phyloP scores from a whole-genome alignment of 1,140 invertebrate species.

The Zeugodacus cucurbitae region DNA sequence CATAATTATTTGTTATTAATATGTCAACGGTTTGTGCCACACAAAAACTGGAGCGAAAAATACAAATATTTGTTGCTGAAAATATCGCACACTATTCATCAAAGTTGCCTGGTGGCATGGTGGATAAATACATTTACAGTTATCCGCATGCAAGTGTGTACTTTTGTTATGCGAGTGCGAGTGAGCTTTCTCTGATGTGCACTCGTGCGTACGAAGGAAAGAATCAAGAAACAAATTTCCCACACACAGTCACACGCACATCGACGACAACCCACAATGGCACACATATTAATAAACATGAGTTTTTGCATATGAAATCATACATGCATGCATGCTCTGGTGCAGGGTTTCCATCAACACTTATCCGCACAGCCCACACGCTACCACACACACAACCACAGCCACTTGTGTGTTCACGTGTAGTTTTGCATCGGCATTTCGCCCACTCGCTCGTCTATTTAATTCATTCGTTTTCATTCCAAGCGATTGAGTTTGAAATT shows the following conservation, averaged over 20 bases:
- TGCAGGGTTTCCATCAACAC: neutral
- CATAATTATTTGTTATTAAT: constrained; percentile 15
- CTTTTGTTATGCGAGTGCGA: neutral
- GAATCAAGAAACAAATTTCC: constrained; percentile 3
- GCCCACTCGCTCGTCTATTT: neutral
- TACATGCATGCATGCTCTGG: neutral
- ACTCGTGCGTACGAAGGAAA: neutral
- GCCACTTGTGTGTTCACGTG: neutral
- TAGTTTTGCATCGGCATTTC: neutral
- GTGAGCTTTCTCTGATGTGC: neutral
- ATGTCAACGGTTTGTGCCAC: neutral
- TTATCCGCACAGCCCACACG: neutral
- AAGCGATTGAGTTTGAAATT: constrained; percentile 56
- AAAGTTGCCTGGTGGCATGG: neutral
- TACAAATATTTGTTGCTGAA: neutral
- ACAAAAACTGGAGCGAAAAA: neutral
- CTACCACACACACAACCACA: neutral
- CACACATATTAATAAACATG: neutral
- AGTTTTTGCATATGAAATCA: neutral
- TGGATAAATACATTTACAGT: neutral
- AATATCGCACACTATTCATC: constrained; percentile 25
- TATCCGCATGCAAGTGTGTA: neutral
- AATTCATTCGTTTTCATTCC: constrained; percentile 49
- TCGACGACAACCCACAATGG: neutral
- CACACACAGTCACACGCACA: neutral